These are phyloP conservation scores for Endomychus coccineus DNA, from an alignment of 2,888 invertebrate species.

Conservation along the genomic window DNA sequence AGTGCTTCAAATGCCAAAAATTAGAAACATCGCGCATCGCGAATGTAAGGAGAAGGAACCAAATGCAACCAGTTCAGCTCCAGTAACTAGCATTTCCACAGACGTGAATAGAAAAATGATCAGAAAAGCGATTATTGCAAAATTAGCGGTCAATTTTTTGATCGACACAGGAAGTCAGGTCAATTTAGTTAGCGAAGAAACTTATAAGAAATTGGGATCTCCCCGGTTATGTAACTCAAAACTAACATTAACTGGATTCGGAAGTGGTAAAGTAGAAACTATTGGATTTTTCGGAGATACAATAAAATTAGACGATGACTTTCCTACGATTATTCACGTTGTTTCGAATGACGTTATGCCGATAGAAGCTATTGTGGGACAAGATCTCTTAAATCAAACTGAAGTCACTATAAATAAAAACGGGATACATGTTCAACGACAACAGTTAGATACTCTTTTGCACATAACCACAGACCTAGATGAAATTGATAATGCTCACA, in stretches of 20 bases:
- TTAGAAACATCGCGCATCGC: conserved; percentile 23
- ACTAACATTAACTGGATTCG: not conserved
- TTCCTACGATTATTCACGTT: conserved; percentile 2
- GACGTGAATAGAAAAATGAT: not conserved
- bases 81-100: conserved; percentile 1
- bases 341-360: not conserved
- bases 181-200: conserved; percentile 8
- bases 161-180: conserved; percentile 11
- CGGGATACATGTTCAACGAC: conserved; percentile 12
- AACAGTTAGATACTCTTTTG: conserved; percentile 2
- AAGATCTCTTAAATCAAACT: conserved; percentile 5
- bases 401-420: conserved; percentile 16
- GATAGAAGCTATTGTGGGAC: conserved; percentile 9
- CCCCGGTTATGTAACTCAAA: not conserved
- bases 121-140: not conserved
- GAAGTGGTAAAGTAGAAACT: conserved; percentile 1
- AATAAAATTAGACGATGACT: conserved; percentile 5
- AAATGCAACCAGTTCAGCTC: not conserved
- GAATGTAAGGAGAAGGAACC: not conserved
- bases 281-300: conserved; percentile 4
- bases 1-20: conserved; percentile 29
- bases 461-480: not conserved
- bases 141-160: conserved; percentile 4
- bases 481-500: conserved; percentile 3
- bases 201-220: not conserved